phyloP scores from a whole-genome alignment of 1,140 invertebrate genomes.

The Battus philenor region DNA sequence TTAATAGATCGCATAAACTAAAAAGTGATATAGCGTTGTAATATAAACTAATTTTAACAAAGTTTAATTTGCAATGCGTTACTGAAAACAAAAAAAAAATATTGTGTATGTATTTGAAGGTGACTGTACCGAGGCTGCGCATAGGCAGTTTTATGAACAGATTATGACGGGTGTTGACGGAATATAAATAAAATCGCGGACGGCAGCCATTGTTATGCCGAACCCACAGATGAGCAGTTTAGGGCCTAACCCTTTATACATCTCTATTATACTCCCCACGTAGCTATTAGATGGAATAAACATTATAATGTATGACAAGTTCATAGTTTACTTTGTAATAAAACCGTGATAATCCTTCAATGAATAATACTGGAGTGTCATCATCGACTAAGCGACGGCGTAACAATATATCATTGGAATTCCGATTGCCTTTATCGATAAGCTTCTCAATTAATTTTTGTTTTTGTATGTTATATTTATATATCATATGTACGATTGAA shows the following conservation, averaged over 20 bases:
- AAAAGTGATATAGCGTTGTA: no score
- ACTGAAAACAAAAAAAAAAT: no score
- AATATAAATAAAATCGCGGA: conserved; percentile 27
- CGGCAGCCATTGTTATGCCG: conserved; percentile 20
- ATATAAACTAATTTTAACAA: no score
- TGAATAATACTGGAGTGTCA: background rate
- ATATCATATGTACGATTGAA: no score
- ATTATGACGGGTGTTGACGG: conserved; percentile 37
- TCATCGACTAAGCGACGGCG: no score
- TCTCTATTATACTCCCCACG: conserved; percentile 6
- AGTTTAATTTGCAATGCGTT: no score
- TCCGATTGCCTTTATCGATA: no score
- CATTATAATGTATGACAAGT: conserved; percentile 14
- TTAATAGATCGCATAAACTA: no score
- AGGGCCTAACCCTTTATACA: conserved; percentile 20
- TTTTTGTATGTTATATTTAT: no score
- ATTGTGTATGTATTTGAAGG: background rate
- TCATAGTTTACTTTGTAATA: no score
- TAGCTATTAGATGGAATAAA: conserved; percentile 4
- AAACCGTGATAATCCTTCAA: conserved; percentile 1
- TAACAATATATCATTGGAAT: no score
- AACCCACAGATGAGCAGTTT: conserved; percentile 11
- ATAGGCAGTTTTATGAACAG: conserved; percentile 18
- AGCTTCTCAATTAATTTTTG: no score
- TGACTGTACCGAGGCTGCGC: conserved; percentile 20